Percentiles rank a stretch among this genome's conserved stretches.
phyloP scores from a whole-genome alignment of 2,888 invertebrate genomes.

The Doris montereyensis region DNA sequence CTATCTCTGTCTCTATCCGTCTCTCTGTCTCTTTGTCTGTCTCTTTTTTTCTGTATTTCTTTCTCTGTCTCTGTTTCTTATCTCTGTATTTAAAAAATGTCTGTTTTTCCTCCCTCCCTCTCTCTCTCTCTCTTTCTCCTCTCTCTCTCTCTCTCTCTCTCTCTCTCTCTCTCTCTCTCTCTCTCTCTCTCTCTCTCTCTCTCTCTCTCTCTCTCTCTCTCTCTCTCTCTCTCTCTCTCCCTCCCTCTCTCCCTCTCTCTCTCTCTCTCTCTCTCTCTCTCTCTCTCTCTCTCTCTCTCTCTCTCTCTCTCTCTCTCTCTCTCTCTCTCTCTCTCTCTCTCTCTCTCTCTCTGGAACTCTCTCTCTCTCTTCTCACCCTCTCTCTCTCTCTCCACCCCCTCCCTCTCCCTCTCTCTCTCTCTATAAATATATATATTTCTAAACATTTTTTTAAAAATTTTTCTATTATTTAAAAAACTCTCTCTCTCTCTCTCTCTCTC shows the following conservation, averaged over 20 bases:
- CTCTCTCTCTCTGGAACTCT: neutral
- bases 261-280: neutral
- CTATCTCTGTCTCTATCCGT: too few relatives aligned
- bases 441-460: too few relatives aligned
- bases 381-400: neutral
- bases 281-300: neutral
- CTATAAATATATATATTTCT: too few relatives aligned
- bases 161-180: neutral
- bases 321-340: neutral
- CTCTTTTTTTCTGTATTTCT: neutral
- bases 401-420: neutral
- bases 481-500: too few relatives aligned
- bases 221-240: neutral
- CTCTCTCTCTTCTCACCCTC: neutral
- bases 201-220: neutral
- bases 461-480: too few relatives aligned
- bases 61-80: neutral
- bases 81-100: too few relatives aligned
- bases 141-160: neutral
- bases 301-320: neutral
- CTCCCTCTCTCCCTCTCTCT: neutral
- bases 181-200: neutral
- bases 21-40: too few relatives aligned
- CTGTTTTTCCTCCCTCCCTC: neutral
- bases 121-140: neutral